These are phyloP conservation scores for Urechis unicinctus DNA, from an alignment of 2,888 invertebrate genomes.

Conservation along the genomic window DNA sequence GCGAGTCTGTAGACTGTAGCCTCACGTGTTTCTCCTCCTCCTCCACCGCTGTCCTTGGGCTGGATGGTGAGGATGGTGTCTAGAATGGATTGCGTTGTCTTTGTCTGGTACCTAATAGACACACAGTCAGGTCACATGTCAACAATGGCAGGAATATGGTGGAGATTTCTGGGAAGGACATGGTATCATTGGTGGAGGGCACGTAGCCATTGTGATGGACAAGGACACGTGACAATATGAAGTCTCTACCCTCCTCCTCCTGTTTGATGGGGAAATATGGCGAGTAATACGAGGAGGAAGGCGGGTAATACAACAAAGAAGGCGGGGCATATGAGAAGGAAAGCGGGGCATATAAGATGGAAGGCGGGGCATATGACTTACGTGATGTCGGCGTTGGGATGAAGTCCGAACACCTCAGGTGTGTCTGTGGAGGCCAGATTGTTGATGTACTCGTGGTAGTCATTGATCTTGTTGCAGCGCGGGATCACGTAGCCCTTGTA, in stretches of 20 bases:
- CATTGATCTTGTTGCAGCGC: slow-evolving; percentile 39
- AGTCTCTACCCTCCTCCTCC: too few species aligned
- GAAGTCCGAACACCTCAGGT: slow-evolving; percentile 50
- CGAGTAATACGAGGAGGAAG: background rate
- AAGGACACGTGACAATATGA: too few species aligned
- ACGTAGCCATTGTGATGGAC: too few species aligned
- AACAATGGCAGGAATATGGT: slow-evolving; percentile 11
- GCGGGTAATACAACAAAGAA: background rate
- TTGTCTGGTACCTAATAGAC: slow-evolving; percentile 44
- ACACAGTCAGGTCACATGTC: slow-evolving; percentile 23
- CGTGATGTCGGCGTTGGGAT: slow-evolving; percentile 52
- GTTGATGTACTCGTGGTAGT: slow-evolving; percentile 45
- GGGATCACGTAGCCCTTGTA: slow-evolving; percentile 49
- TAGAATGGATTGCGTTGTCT: slow-evolving; percentile 45
- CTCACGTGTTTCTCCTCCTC: slow-evolving; percentile 48
- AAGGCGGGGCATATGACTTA: slow-evolving; percentile 21
- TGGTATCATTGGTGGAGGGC: too few species aligned
- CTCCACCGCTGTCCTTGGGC: slow-evolving; percentile 48
- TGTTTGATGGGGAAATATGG: background rate
- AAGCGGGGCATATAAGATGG: background rate
- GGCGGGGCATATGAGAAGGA: background rate
- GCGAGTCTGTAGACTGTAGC: slow-evolving; percentile 45
- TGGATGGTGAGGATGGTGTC: slow-evolving; percentile 48
- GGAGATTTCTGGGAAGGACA: too few species aligned
- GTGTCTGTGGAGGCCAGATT: slow-evolving; percentile 43